A percentile compares a stretch with the other conserved stretches of the same genome.
Evolutionary conservation across 2,888 invertebrate species (phyloP).

Genomic region (Zhuqinia jingwanae): DNA sequence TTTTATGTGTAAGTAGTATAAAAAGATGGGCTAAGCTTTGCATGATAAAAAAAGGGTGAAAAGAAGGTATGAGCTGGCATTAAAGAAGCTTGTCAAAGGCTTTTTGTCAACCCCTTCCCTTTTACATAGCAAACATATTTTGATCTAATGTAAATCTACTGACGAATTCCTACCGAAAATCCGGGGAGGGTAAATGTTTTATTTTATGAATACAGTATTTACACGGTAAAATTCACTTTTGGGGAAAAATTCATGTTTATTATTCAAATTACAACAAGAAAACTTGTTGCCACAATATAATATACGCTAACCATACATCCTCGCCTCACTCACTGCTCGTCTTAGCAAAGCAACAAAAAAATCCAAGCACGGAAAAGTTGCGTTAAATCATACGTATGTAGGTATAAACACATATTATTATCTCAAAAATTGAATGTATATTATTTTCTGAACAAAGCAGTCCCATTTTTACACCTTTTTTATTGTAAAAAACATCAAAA

Average conservation of each 20-base stretch:
- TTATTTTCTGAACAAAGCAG: not conserved
- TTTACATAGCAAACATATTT: too few species aligned
- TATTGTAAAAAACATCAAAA: not conserved
- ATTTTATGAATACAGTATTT: slow-evolving; percentile 7
- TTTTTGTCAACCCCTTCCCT: slow-evolving; percentile 49
- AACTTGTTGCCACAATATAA: slow-evolving; percentile 66
- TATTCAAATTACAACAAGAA: slow-evolving; percentile 56
- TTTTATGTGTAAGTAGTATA: too few species aligned
- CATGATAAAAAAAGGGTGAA: not conserved
- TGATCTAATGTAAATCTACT: slow-evolving; percentile 67
- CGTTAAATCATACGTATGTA: too few species aligned
- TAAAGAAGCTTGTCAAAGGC: slow-evolving; percentile 36
- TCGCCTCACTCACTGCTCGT: too few species aligned
- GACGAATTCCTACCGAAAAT: not conserved
- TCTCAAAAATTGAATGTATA: too few species aligned
- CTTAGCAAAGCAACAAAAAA: too few species aligned
- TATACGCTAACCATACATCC: too few species aligned
- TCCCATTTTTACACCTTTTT: slow-evolving; percentile 34
- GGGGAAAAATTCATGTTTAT: slow-evolving; percentile 27
- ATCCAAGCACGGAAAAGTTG: too few species aligned
- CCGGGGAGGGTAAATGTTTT: not conserved
- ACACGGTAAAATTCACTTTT: not conserved
- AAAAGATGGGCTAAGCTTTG: not conserved
- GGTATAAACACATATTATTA: too few species aligned
- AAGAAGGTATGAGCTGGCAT: not conserved